phyloP scores from a whole-genome alignment of 2,888 invertebrate species.

The Apodemia duryi region DNA sequence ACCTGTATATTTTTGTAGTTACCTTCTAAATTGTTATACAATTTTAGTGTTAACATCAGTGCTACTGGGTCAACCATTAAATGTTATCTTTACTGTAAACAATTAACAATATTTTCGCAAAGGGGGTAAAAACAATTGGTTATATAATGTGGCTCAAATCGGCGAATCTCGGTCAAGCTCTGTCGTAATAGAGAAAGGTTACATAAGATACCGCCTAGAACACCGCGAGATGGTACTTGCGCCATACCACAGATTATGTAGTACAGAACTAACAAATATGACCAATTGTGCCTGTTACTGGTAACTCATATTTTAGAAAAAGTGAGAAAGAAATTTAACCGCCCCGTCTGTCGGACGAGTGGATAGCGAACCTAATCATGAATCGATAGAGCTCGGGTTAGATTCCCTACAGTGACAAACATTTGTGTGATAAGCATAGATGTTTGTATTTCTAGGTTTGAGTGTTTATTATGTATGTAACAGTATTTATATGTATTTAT shows the following conservation, averaged over 20 bases:
- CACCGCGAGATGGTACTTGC: slow-evolving; percentile 68
- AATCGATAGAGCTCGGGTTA: too few species aligned
- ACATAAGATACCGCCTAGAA: slow-evolving; percentile 59
- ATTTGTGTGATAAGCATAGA: too few species aligned
- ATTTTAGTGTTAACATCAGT: background rate
- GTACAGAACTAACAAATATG: slow-evolving; percentile 25
- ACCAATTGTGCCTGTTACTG: background rate
- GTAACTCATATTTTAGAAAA: background rate
- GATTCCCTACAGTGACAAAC: too few species aligned
- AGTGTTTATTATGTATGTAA: too few species aligned
- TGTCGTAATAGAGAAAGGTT: slow-evolving; percentile 75
- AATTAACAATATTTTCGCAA: slow-evolving; percentile 29
- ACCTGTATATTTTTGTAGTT: too few species aligned
- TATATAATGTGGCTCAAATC: slow-evolving; percentile 48
- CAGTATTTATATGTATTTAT: too few species aligned
- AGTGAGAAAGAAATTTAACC: background rate
- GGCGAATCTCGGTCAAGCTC: slow-evolving; percentile 66
- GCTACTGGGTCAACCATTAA: slow-evolving; percentile 1
- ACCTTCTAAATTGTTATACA: background rate
- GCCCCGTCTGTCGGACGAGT: too few species aligned
- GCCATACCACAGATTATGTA: slow-evolving; percentile 43
- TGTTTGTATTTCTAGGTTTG: too few species aligned
- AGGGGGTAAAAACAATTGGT: slow-evolving; percentile 36
- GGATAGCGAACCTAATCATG: too few species aligned
- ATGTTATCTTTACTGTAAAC: slow-evolving; percentile 3